Evolutionary conservation across 2,113 vertebrate species (phyloP), one percentile per base, ranked within the genome.

Genomic region (Cygnus buccinator): DNA sequence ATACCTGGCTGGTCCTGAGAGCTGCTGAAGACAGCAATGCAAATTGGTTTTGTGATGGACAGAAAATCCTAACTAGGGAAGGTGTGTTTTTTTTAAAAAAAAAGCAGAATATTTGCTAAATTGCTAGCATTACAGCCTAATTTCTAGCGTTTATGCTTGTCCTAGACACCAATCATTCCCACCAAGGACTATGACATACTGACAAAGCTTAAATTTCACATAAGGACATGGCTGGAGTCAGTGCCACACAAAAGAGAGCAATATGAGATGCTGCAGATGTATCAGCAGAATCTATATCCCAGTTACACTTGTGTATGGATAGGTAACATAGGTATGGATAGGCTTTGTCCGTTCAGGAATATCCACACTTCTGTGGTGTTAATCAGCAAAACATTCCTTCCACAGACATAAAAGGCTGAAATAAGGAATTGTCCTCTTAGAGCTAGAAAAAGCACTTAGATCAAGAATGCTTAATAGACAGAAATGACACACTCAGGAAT

Each of bases 111-210:
- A 48, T 2, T 39, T 39, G 39, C 39, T 39, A 43, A 22, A n/a
- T 35, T 63, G 12, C 46, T 18, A 5, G 23, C 2, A 1, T 11
- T 58, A 2, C 13, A 46, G 55, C 5, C 18, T 21, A 19, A 66
- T 28, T 58, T 58, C 8, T 41, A 82, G 57, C 1, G 74, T 71
- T 78, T 50, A 14, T 29, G 29, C 4, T 29, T 65, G 4, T 10
- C 17, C 29, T 52, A 20, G n/a, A 78, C 18, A 46, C 33, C 12
- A n/a, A 0, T 6, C 43, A 23, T 0, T 13, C 10, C 3, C 41
- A 11, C 19, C 6, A 26, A 43, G 35, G 22, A 21, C 55, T 11
- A 31, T 1, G 13, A 23, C 15, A 5, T 1, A 5, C 3, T 26
- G 63, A 68, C 18, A 68, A 28, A 79, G 25, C 50, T 25, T 68